Evolutionary conservation across 2,888 invertebrate genomes (phyloP), one percentile per base, ranked within the genome.

Genomic region (Pristionchus fissidentatus): DNA sequence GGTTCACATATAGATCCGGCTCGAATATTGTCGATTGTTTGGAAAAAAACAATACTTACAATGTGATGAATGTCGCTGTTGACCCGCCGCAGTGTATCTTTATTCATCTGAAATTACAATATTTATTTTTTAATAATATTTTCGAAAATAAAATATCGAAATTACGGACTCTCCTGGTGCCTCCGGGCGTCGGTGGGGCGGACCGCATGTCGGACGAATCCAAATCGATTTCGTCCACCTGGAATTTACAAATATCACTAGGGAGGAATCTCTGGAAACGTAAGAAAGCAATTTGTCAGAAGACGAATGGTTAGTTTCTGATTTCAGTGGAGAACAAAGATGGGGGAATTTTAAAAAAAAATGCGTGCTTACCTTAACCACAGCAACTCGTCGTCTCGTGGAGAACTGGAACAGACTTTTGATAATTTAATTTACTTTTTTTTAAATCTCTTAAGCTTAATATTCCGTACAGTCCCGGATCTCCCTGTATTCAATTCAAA

Each of bases 401-500:
- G 91, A 91, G 62, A 91, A 89, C 90, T 90, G 84, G 75, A 88
- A 82, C 43, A n/a, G n/a, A n/a, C n/a, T n/a, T n/a, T n/a, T n/a
- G n/a, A n/a, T n/a, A n/a, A n/a, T n/a, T n/a, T n/a, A n/a, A n/a
- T n/a, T n/a, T n/a, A n/a, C n/a, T n/a, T n/a, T n/a, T n/a, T n/a
- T n/a, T n/a, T n/a, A n/a, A n/a, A n/a, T n/a, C n/a, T n/a, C n/a
- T n/a, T n/a, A n/a, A n/a, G n/a, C n/a, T n/a, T n/a, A n/a, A n/a
- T n/a, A n/a, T n/a, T n/a, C n/a, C n/a, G n/a, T n/a, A n/a, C n/a
- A n/a, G n/a, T n/a, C n/a, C n/a, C n/a, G n/a, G n/a, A n/a, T n/a
- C 57, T 57, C 22, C 26, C 57, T 57, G 26, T 10, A n/a, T 52
- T 57, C 26, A 3, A 26, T 26, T 57, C 57, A n/a, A 26, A 3